Conservation (phyloP, 2,113 vertebrate species). For the Lethenteron camtschaticum region DNA sequence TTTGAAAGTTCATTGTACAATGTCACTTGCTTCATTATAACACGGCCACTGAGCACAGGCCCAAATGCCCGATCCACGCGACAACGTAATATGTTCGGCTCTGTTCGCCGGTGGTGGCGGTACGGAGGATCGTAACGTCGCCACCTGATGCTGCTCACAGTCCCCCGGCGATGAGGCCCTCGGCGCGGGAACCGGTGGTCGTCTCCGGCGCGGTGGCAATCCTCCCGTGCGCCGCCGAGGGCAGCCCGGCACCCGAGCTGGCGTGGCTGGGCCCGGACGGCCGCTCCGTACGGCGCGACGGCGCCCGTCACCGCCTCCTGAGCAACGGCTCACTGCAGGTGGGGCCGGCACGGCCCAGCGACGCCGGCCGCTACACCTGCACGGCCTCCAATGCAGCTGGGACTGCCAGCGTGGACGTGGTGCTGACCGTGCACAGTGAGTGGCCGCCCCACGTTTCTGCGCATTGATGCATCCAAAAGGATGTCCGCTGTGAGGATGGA, state of each 20-base stretch:
- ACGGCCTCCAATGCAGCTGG: conserved; percentile 48
- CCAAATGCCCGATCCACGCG: no score
- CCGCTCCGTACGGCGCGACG: conserved; percentile 18
- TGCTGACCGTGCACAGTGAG: conserved; percentile 50
- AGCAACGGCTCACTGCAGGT: conserved; percentile 56
- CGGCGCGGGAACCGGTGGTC: conserved; percentile 23
- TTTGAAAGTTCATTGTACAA: no score
- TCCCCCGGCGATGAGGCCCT: conserved; percentile 45
- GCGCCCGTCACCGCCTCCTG: conserved; percentile 30
- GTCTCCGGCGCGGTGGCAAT: conserved; percentile 45
- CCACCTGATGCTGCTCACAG: conserved; percentile 20
- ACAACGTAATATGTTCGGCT: no score
- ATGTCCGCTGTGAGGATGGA: no score
- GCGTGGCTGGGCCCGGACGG: conserved; percentile 42
- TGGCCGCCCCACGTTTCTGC: no score
- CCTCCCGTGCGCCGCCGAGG: conserved; percentile 45
- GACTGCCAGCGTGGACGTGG: conserved; percentile 25
- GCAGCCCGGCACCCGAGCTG: conserved; percentile 43
- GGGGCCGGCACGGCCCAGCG: conserved; percentile 36
- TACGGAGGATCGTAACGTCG: no score
- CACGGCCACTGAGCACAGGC: no score
- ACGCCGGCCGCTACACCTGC: conserved; percentile 54
- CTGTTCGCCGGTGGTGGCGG: no score
- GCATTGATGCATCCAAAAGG: no score
- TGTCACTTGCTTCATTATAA: no score